A percentile compares a stretch with the other conserved stretches of the same genome.
Evolutionary conservation across 2,888 invertebrate genomes (phyloP).

Genomic region (Leptogaster cylindrica): DNA sequence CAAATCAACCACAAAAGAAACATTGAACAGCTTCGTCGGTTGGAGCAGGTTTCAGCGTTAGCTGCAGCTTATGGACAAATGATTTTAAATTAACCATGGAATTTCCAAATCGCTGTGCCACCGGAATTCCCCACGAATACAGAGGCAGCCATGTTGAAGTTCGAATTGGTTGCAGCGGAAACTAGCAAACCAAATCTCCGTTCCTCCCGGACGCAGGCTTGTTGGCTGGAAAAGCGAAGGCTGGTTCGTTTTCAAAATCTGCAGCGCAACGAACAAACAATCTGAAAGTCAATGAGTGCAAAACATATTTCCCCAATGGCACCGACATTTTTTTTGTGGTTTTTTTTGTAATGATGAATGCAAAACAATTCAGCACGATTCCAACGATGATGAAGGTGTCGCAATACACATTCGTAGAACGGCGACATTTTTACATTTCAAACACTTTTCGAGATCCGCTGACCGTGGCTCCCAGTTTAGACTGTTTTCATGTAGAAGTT

Average conservation of each 20-base stretch:
- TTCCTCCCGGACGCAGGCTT: not conserved
- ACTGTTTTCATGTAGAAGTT: conserved; percentile 19
- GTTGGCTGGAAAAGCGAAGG: not conserved
- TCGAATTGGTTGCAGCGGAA: too few relatives aligned
- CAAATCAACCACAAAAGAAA: too few relatives aligned
- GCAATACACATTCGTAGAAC: not conserved
- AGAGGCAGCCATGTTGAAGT: too few relatives aligned
- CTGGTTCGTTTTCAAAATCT: not conserved
- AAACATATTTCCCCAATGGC: conserved; percentile 6
- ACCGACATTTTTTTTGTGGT: conserved; percentile 15
- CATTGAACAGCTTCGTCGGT: too few relatives aligned
- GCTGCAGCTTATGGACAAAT: too few relatives aligned
- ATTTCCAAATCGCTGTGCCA: too few relatives aligned
- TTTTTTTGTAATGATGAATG: conserved; percentile 30
- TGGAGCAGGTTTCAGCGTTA: too few relatives aligned
- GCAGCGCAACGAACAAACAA: conserved; percentile 12
- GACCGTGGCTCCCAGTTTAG: not conserved
- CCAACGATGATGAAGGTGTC: not conserved
- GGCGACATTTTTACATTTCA: conserved; percentile 28
- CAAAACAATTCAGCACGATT: conserved; percentile 11
- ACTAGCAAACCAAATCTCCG: not conserved
- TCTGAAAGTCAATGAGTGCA: conserved; percentile 29
- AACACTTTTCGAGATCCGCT: conserved; percentile 5
- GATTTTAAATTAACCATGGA: too few relatives aligned
- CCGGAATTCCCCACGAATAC: too few relatives aligned